Conservation (phyloP, 2,113 vertebrate species). For the Lycaon pictus region DNA sequence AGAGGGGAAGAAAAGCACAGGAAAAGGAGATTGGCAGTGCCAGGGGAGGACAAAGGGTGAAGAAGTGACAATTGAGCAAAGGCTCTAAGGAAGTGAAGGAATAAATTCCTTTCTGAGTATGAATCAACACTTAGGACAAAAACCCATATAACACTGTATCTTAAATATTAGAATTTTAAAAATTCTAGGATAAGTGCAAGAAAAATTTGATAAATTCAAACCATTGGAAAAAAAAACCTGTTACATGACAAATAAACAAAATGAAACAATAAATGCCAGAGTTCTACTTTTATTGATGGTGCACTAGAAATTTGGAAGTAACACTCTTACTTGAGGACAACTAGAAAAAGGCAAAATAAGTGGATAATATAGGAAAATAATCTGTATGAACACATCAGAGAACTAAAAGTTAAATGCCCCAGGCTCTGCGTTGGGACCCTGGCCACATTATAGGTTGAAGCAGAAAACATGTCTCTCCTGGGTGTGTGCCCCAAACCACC, state of each 20-base stretch:
- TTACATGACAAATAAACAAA: conserved; percentile 5
- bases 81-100: neutral
- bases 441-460: neutral
- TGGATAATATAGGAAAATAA: neutral
- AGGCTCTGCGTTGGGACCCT: neutral
- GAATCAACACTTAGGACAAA: neutral
- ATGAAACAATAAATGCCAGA: conserved; percentile 2
- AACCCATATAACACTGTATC: neutral
- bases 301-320: neutral
- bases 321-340: neutral
- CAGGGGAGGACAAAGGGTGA: neutral
- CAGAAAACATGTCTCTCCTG: neutral
- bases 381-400: neutral
- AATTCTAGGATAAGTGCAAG: neutral
- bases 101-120: neutral
- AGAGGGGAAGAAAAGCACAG: neutral
- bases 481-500: neutral
- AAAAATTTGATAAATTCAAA: conserved; percentile 41
- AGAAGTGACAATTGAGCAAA: neutral
- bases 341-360: conserved; percentile 29
- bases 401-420: neutral
- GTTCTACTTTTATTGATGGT: neutral
- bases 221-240: neutral
- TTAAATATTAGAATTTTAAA: neutral
- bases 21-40: neutral